Percentiles rank a stretch among this genome's conserved stretches.
Conservation (phyloP, 2,113 vertebrate species). For the Dasyornis broadbenti region DNA sequence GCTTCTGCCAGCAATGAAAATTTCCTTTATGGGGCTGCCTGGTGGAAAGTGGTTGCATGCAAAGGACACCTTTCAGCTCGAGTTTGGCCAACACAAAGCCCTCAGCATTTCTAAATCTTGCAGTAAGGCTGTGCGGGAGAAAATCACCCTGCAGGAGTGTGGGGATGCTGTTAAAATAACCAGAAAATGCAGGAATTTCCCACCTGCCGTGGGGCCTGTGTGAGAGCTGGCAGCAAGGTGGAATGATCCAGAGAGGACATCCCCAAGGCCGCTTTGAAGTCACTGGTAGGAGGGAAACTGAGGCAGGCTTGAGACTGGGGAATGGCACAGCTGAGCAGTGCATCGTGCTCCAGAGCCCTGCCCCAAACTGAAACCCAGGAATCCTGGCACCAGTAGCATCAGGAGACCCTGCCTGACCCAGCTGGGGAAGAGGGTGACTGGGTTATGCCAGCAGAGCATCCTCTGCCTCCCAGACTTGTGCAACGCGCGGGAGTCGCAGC, state of each 20-base stretch:
- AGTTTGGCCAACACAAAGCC: background rate
- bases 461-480: background rate
- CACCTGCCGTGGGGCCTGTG: fast-evolving
- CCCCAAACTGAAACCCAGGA: too few species aligned
- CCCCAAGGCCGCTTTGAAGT: background rate
- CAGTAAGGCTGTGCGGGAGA: background rate
- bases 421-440: background rate
- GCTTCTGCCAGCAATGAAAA: background rate
- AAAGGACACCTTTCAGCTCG: background rate
- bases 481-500: slow-evolving; percentile 16
- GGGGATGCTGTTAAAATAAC: background rate
- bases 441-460: background rate
- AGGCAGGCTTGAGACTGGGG: background rate
- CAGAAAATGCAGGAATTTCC: background rate
- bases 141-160: background rate
- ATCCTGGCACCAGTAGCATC: fast-evolving
- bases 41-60: background rate
- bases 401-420: background rate
- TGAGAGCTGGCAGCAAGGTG: background rate
- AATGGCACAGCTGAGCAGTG: background rate
- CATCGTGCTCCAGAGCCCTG: too few species aligned
- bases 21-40: background rate
- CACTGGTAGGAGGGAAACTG: background rate
- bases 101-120: background rate
- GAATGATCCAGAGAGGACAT: fast-evolving